These are phyloP conservation scores for Junco hyemalis DNA, from an alignment of 2,113 vertebrate species.

Conservation along the genomic window DNA sequence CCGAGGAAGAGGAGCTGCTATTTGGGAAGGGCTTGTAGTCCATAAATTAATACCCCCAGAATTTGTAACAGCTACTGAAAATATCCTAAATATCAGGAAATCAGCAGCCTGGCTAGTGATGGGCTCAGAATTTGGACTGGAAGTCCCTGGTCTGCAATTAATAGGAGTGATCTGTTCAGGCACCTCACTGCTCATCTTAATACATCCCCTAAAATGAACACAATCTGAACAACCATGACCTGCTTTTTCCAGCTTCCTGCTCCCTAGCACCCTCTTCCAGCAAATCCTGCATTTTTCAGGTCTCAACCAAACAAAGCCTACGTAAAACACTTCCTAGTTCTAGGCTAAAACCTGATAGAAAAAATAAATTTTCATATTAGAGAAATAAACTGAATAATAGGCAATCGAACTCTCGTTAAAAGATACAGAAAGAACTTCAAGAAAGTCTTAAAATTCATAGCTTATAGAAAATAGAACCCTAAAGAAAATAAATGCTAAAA, in stretches of 20 bases:
- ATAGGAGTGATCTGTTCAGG: not conserved
- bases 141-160: accelerated
- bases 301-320: accelerated
- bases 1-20: not conserved
- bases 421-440: not conserved
- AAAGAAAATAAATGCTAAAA: accelerated
- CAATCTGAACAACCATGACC: accelerated
- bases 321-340: accelerated
- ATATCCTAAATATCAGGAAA: not conserved
- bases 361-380: not conserved
- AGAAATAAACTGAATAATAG: not conserved
- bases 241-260: accelerated
- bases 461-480: accelerated
- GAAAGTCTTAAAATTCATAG: not conserved
- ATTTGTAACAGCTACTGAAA: not conserved
- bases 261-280: not conserved
- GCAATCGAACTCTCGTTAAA: not conserved
- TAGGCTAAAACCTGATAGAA: not conserved
- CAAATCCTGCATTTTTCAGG: not conserved
- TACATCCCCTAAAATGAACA: accelerated
- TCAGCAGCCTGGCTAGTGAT: not conserved
- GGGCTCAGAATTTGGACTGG: not conserved
- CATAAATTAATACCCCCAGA: too few species aligned
- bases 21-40: not conserved
- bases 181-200: not conserved